Percentiles rank a stretch among this genome's conserved stretches.
phyloP scores from a whole-genome alignment of 2,113 vertebrate species.

The Raja brachyura region DNA sequence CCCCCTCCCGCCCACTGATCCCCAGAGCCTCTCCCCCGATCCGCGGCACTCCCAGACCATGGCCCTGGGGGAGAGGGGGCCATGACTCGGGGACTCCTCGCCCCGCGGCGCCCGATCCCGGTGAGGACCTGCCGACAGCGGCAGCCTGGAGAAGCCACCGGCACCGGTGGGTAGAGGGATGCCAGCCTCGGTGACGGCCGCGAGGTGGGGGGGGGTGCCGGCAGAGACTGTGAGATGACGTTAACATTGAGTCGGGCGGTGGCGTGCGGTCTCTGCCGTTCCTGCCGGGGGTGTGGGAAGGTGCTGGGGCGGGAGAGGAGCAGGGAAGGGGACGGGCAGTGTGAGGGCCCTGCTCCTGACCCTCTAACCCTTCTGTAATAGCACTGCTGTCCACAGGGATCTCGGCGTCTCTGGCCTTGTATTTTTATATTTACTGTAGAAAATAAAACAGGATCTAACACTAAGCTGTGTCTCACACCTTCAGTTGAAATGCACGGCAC shows the following conservation, averaged over 20 bases:
- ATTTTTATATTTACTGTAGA: conserved; percentile 32
- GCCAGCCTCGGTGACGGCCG: not conserved
- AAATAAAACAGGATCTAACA: conserved; percentile 18
- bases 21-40: no score
- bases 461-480: not conserved
- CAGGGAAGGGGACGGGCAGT: not conserved
- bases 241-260: not conserved
- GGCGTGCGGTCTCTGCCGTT: not conserved
- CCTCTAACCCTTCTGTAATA: not conserved
- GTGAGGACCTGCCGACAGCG: no score
- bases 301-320: no score
- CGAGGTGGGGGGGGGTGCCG: no score
- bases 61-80: not conserved
- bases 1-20: not conserved
- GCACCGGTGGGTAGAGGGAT: not conserved
- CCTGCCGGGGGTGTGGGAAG: not conserved
- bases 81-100: not conserved
- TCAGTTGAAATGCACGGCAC: no score
- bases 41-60: no score
- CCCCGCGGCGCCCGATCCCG: no score
- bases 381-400: not conserved
- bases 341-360: not conserved
- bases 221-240: not conserved
- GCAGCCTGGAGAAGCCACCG: no score
- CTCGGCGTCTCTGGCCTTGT: not conserved